Evolutionary conservation across 2,888 invertebrate genomes (phyloP), one percentile per base, ranked within the genome.

Genomic region (Cryptocephalus moraei): DNA sequence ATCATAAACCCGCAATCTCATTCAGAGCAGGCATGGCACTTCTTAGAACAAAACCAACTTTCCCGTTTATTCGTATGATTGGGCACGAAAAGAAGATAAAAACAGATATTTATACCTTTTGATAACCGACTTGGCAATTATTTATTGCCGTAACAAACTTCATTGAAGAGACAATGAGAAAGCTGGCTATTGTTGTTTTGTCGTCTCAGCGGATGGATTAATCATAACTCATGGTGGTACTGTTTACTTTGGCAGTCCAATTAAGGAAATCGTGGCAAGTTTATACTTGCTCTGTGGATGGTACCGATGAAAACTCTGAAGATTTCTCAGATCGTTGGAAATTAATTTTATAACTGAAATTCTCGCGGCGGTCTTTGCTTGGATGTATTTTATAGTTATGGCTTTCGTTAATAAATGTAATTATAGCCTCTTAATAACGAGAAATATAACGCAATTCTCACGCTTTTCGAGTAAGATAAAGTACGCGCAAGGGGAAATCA

Each of bases 1-100:
- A 22, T 22, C 22, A 22, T 22, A 22, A 22, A 22, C 22, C 22
- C 22, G 22, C 22, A 22, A 22, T 22, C 22, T 22, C 22, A 22
- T 22, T 22, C 22, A 22, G 22, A 22, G 33, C 22, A 22, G 22
- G 22, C 22, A 22, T 22, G 22, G 32, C 38, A 41, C 44, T 47
- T 49, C 49, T 38, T 11, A 39, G 49, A 46, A 46, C 44, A n/a
- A 34, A 10, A 32, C 31, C 34, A 40, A 32, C 33, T 43, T 45
- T 39, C 12, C 33, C 39, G 8, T 31, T 49, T 22, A 22, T 22
- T 6, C 43, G 47, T 48, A 52, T 51, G 53, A 53, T 51, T 49
- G 49, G 46, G 50, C 56, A 56, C 56, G 56, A 51, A 56, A 51
- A 45, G 46, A 48, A 55, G 52, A 55, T 56, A 55, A 56, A 56